Conservation (phyloP, 2,113 vertebrate species). For the Eonycteris spelaea region DNA sequence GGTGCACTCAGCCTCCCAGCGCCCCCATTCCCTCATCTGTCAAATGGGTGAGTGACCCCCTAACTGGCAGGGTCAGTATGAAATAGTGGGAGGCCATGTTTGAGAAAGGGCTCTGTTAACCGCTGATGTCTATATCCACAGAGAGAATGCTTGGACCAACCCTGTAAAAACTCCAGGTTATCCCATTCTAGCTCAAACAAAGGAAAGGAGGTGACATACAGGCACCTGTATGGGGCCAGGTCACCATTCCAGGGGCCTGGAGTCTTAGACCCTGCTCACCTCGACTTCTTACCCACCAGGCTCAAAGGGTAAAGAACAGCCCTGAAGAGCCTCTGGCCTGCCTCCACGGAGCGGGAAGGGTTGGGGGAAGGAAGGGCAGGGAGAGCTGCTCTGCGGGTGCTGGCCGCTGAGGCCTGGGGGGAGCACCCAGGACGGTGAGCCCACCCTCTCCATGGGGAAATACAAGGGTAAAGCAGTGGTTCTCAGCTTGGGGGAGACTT, state of each 20-base stretch:
- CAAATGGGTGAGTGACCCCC: not conserved
- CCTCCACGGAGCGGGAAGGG: not conserved
- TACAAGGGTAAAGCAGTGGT: not conserved
- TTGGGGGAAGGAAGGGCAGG: not conserved
- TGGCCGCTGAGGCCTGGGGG: not conserved
- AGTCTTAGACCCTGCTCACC: not conserved
- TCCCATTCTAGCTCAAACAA: not conserved
- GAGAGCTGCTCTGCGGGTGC: not conserved
- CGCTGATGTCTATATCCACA: accelerated
- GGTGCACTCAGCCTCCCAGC: not conserved
- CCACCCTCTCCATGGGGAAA: not conserved
- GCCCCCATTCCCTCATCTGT: not conserved
- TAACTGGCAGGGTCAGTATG: not conserved
- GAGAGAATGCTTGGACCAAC: accelerated
- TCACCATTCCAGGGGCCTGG: not conserved
- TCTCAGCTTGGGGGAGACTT: not conserved
- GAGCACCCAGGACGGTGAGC: not conserved
- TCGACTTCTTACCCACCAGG: not conserved
- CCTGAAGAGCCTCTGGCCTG: not conserved
- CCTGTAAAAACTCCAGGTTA: not conserved
- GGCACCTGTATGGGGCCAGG: not conserved
- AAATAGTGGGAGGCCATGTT: not conserved
- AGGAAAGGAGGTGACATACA: not conserved
- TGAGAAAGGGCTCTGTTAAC: not conserved
- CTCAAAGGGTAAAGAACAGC: not conserved